Evolutionary conservation across 2,797 vertebrate genomes (phyloP).

Genomic region (Kryptopterus vitreolus): DNA sequence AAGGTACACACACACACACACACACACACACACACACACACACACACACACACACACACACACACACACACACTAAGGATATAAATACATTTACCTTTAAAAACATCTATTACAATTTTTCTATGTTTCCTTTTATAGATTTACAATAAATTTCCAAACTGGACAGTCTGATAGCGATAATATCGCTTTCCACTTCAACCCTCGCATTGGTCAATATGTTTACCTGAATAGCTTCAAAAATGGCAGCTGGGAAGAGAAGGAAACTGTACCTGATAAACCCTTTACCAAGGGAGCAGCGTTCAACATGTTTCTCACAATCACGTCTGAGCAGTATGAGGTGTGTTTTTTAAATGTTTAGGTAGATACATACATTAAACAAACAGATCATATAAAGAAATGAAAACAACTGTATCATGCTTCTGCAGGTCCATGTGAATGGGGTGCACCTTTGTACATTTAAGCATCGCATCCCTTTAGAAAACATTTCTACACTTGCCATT

Average conservation of each 20-base stretch:
- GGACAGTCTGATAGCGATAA: slow-evolving; percentile 16
- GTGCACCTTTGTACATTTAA: slow-evolving; percentile 4
- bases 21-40: too few relatives aligned
- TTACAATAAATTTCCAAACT: slow-evolving; percentile 40
- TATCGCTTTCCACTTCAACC: slow-evolving; percentile 41
- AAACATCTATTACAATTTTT: too few relatives aligned
- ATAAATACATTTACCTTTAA: too few relatives aligned
- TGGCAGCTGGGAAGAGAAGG: neutral
- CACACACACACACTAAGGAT: too few relatives aligned
- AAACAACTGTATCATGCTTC: neutral
- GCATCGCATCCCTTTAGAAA: slow-evolving; percentile 10
- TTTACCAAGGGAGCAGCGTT: slow-evolving; percentile 41
- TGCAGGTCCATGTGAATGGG: slow-evolving; percentile 2
- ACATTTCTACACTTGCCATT: neutral
- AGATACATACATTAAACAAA: neutral
- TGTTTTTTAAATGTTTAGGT: neutral
- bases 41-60: too few relatives aligned
- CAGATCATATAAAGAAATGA: neutral
- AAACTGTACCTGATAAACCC: slow-evolving; percentile 21
- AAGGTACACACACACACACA: neutral
- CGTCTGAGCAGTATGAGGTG: slow-evolving; percentile 23
- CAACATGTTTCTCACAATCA: slow-evolving; percentile 24
- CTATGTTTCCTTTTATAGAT: slow-evolving; percentile 4
- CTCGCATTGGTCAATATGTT: neutral
- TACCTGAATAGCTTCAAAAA: slow-evolving; percentile 31